Evolutionary conservation across 1,140 invertebrate genomes (phyloP).

Genomic region (Trichonephila clavipes): DNA sequence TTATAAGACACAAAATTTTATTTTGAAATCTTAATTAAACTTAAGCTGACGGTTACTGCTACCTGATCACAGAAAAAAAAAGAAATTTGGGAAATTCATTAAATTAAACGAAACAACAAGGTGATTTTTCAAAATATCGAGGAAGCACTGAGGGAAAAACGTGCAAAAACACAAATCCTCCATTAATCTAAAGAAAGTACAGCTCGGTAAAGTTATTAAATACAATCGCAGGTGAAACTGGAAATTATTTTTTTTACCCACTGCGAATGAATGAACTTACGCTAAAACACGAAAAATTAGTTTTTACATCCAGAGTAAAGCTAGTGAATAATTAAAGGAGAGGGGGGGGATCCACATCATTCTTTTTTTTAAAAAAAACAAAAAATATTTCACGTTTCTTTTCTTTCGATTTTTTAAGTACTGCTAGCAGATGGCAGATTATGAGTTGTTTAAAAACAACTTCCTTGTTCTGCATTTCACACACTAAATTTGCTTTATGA

Average conservation of each 20-base stretch:
- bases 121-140: no score
- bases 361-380: not conserved
- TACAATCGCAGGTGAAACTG: not conserved
- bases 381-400: not conserved
- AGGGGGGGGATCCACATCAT: not conserved
- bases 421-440: slow-evolving; percentile 27
- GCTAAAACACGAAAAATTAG: not conserved
- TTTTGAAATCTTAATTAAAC: no score
- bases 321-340: not conserved
- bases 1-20: no score
- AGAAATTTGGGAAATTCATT: no score
- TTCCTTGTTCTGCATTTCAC: not conserved
- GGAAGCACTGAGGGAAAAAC: not conserved
- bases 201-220: not conserved
- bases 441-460: slow-evolving; percentile 3
- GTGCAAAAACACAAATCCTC: slow-evolving; percentile 4
- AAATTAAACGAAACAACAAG: no score
- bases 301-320: not conserved
- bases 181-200: not conserved
- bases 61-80: no score
- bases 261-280: not conserved
- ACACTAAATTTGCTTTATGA: not conserved
- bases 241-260: not conserved
- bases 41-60: no score
- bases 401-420: not conserved